These are phyloP conservation scores for Ctenomys sociabilis DNA, from an alignment of 2,113 vertebrate genomes.

Conservation along the genomic window DNA sequence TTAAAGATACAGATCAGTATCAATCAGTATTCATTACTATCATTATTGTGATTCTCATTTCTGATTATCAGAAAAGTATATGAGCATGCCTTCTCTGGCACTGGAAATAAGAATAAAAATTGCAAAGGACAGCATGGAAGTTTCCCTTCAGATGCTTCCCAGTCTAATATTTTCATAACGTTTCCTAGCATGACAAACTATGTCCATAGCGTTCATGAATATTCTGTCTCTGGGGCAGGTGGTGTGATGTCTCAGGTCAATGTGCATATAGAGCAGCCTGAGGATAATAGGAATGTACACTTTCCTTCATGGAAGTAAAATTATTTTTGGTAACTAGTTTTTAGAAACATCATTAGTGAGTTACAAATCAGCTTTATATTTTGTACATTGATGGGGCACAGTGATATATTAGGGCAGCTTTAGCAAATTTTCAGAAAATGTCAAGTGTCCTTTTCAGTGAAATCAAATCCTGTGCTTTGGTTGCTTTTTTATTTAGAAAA, in stretches of 20 bases:
- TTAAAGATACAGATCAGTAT: neutral
- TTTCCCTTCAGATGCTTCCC: neutral
- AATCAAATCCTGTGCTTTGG: slow-evolving; percentile 29
- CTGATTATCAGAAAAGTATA: neutral
- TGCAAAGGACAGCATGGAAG: neutral
- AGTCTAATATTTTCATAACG: neutral
- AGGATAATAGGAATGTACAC: neutral
- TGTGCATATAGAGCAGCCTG: neutral
- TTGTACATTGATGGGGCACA: neutral
- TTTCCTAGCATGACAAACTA: neutral
- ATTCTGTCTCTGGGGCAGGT: neutral
- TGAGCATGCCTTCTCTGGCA: neutral
- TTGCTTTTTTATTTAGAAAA: slow-evolving; percentile 49
- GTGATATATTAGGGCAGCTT: neutral
- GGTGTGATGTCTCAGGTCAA: neutral
- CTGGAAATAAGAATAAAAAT: neutral
- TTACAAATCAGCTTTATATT: slow-evolving; percentile 41
- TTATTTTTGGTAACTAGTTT: neutral
- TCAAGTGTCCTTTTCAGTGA: slow-evolving; percentile 59
- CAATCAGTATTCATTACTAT: neutral
- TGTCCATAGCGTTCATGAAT: neutral
- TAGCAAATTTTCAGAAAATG: slow-evolving; percentile 64
- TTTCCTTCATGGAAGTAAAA: slow-evolving; percentile 54
- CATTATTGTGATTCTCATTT: slow-evolving; percentile 29
- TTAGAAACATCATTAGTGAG: neutral